Base-by-base conservation (phyloP, 2,888 invertebrate species). In the Hirtodrosophila histrioides region DNA sequence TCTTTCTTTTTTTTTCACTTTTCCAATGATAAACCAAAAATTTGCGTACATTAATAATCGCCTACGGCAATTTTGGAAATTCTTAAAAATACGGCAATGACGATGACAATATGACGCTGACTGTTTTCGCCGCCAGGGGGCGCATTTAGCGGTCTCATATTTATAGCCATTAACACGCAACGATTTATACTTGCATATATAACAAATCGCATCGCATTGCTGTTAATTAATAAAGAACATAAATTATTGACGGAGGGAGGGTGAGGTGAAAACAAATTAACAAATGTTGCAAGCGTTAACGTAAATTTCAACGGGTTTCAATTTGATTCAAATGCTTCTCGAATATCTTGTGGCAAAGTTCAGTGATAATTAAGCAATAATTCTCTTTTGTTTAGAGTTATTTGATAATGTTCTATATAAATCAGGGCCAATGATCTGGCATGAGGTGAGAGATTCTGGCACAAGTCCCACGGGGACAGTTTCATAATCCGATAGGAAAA, bases 151-250 rank as follows among this genome's bases (percentile, higher is more conserved):
- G 3, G 27, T 27, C 4, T 27, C 27, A 35, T 8, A 35, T 35
- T 35, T 35, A 35, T 24, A 33, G 41, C 24, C 39, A 37, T 55
- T 48, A 27, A 48, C 35, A 43, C 39, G n/a, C 11, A 41, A 27
- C 27, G 29, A 49, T 29, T 36, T 40, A 41, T 29, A 12, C 33
- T 6, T 27, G 45, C 45, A 53, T 24, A 33, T 36, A 24, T 75
- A 75, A 78, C 66, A 78, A 78, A 75, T 75, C 62, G 78, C 53
- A 37, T 50, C 57, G 29, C 62, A 65, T 60, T 50, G 70, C 57
- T 56, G 49, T 75, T 63, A 75, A 75, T 78, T 75, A 75, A 75
- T 78, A 62, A 61, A 78, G 56, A 65, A 37, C 65, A 75, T 66
- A 53, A 69, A 63, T 68, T 63, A 69, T 64, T 10, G 27, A 44